Base-by-base conservation (phyloP, 2,113 vertebrate species). In the Clarias magur region DNA sequence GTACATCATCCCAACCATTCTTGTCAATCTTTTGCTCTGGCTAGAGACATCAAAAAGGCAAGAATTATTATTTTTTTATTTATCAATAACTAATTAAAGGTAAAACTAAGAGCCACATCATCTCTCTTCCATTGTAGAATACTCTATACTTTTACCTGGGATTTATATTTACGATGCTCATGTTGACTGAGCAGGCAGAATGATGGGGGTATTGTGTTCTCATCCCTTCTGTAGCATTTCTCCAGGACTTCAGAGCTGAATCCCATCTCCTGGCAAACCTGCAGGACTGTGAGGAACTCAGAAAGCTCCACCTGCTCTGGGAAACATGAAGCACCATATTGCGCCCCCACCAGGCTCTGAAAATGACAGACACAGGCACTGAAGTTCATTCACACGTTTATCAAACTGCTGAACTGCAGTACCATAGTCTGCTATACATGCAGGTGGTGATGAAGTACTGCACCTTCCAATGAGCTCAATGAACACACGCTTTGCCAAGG, bases 281-380 rank as follows among this genome's bases (percentile, higher is more conserved):
- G 92, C 25, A 96, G 93, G 84, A 96, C 88, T 80, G 91, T 70
- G 90, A 95, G 94, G 89, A 92, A 96, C 91, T 96, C 95, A 0
- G 93, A 88, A 82, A 93, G 92, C 83, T 95, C 94, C 89, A 96
- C 93, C 90, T 90, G 92, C 13, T 86, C 15, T 3, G 95, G 95
- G 82, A 96, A 87, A 62, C 87, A 15, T 76, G 90, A 59, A 60
- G 68, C 13, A 60, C 96, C 95, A 83, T 95, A 96, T 84, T 94
- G 89, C 60, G 94, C 92, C 53, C 96, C 95, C 3, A 96, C 90
- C 84, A 96, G 91, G 34, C 94, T 95, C 96, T 96, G 85, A 83
- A 84, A 87, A 89, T 91, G 86, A 85, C 48, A 90, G 19, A 92
- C 11, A 90, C 25, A 86, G 30, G 12, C 73, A 80, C 19, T 63